phyloP scores from a whole-genome alignment of 2,888 invertebrate genomes.

The Hesperia comma region DNA sequence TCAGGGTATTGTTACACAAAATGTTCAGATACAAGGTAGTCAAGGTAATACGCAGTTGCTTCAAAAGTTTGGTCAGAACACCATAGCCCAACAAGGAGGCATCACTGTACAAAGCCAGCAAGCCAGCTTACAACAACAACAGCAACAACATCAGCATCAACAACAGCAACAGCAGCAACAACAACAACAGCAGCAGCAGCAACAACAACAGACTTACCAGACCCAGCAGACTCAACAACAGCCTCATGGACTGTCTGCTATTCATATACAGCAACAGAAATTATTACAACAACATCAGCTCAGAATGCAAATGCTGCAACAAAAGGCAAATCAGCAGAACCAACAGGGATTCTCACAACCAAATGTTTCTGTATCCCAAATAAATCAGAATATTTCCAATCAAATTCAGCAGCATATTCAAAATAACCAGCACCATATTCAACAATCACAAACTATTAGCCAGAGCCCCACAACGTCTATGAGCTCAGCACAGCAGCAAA shows the following conservation, averaged over 20 bases:
- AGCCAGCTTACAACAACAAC: constrained; percentile 67
- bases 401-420: constrained; percentile 76
- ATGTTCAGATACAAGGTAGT: constrained; percentile 71
- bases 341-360: constrained; percentile 70
- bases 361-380: constrained; percentile 72
- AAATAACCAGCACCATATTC: constrained; percentile 71
- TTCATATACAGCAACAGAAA: constrained; percentile 81
- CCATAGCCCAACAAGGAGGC: constrained; percentile 65
- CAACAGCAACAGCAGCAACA: constrained; percentile 47
- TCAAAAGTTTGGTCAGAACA: constrained; percentile 73
- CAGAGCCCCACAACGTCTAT: constrained; percentile 73
- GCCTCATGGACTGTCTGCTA: constrained; percentile 75
- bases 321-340: constrained; percentile 49
- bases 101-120: constrained; percentile 68
- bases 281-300: constrained; percentile 84
- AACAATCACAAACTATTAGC: constrained; percentile 65
- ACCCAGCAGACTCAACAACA: constrained; percentile 63
- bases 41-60: constrained; percentile 69
- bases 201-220: constrained; percentile 50
- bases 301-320: constrained; percentile 78
- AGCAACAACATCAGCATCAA: constrained; percentile 56
- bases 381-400: constrained; percentile 69
- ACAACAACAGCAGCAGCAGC: constrained; percentile 49
- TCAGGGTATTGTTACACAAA: constrained; percentile 74
- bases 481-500: constrained; percentile 85